Evolutionary conservation across 2,797 vertebrate genomes (phyloP).

Genomic region (Argentina silus): DNA sequence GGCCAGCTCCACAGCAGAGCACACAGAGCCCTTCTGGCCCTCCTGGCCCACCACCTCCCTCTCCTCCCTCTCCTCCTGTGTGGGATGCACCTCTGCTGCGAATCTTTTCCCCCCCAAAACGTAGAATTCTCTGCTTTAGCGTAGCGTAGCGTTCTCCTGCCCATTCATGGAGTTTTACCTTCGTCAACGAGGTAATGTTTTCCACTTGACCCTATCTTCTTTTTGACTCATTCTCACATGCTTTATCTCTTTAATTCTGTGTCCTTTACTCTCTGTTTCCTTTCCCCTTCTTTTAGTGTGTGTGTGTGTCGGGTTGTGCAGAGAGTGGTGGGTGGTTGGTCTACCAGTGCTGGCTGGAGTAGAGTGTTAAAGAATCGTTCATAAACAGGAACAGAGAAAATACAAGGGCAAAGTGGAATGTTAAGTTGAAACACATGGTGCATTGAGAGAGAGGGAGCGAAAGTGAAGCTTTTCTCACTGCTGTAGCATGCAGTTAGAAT

Average conservation of each 20-base stretch:
- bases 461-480: neutral
- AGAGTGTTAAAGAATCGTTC: conserved; percentile 52
- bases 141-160: conserved; percentile 32
- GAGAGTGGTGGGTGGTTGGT: conserved; percentile 20
- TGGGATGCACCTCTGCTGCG: conserved; percentile 31
- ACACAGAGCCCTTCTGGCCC: neutral
- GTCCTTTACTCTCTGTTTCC: neutral
- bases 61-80: conserved; percentile 25
- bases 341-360: neutral
- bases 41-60: conserved; percentile 1
- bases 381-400: conserved; percentile 58
- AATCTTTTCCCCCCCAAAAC: neutral
- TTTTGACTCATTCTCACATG: conserved; percentile 12
- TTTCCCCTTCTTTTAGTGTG: conserved; percentile 9
- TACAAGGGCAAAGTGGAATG: conserved; percentile 72
- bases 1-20: conserved; percentile 27
- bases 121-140: conserved; percentile 13
- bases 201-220: conserved; percentile 25
- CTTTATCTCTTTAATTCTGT: conserved; percentile 5
- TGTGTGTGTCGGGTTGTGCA: conserved; percentile 14
- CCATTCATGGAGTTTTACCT: conserved; percentile 61
- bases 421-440: conserved; percentile 77
- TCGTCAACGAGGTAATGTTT: conserved; percentile 68
- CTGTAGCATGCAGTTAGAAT: no score
- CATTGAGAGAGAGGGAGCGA: neutral